Conservation (phyloP, 2,888 invertebrate species). For the Quadroppia sp. region DNA sequence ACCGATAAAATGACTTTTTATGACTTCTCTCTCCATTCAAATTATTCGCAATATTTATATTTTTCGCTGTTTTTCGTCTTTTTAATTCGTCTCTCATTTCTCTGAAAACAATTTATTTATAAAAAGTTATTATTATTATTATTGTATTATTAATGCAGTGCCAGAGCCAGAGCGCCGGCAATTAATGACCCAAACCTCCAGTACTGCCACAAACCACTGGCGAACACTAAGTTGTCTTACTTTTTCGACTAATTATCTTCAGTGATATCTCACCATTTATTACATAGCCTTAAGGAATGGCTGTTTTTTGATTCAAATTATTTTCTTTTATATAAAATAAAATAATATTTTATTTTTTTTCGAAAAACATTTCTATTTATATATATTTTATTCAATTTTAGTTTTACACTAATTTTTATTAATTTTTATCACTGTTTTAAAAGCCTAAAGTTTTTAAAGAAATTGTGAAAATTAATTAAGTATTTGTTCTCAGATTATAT, state of each 20-base stretch:
- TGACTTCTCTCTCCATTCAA: neutral
- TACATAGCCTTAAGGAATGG: neutral
- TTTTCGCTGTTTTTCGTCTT: neutral
- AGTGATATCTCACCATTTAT: conserved; percentile 33
- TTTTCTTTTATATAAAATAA: neutral
- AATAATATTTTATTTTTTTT: too few relatives aligned
- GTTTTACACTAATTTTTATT: too few relatives aligned
- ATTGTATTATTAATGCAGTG: neutral
- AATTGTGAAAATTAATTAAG: too few relatives aligned
- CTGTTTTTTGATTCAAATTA: neutral
- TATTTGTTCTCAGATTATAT: too few relatives aligned
- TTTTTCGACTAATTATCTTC: neutral
- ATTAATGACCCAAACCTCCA: neutral
- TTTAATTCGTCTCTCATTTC: neutral
- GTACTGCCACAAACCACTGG: neutral
- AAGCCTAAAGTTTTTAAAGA: neutral
- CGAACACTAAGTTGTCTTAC: neutral
- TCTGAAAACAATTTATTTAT: conserved; percentile 5
- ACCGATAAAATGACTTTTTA: conserved; percentile 12
- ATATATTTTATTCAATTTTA: neutral
- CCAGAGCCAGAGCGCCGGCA: neutral
- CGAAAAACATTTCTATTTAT: too few relatives aligned
- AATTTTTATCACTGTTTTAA: neutral
- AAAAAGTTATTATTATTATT: neutral
- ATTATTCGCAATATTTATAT: neutral